Base-by-base conservation (phyloP, 2,888 invertebrate species). In the Scaptomyza cyrtandrae region DNA sequence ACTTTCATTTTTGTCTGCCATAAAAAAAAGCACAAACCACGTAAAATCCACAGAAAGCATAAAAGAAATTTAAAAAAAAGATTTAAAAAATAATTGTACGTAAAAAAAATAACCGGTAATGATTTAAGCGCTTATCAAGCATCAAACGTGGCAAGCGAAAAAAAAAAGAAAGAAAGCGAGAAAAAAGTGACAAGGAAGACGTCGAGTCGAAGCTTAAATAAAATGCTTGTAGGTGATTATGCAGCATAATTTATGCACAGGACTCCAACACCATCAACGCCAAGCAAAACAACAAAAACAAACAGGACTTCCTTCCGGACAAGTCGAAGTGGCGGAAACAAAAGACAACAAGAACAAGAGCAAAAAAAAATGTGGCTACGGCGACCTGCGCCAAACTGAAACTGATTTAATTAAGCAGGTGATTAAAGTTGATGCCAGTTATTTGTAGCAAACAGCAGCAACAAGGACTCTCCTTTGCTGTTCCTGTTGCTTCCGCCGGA, bases 351-450 rank as follows among this genome's bases (percentile, higher is more conserved):
- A 14, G 43, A 52, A 37, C 33, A 10, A 33, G 1, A 33, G 2
- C 29, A 33, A 10, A 33, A 9, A 3, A 33, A 10, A 35, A 0
- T 44, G 49, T 57, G 60, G 60, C 62, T 27, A 35, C 27, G 61
- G 41, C 50, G 56, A 75, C 62, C 75, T 69, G 39, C 39, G 7
- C 39, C 7, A 39, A 80, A 72, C 77, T 71, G 76, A 80, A 84
- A 81, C 87, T 89, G 89, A 87, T 89, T 90, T 90, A 89, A 89
- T 90, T 89, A 90, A 89, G 86, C 88, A 86, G 87, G 86, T 90
- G 89, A 90, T 90, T 89, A 89, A 89, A 89, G 85, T 82, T 88
- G 80, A 89, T 89, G 89, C 86, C 86, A 76, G 84, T 86, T 88
- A 88, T 90, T 88, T 89, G 83, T 78, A 80, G 80, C 74, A 85